Evolutionary conservation across 2,797 vertebrate genomes (phyloP).

Genomic region (Acanthurus leucopareius): DNA sequence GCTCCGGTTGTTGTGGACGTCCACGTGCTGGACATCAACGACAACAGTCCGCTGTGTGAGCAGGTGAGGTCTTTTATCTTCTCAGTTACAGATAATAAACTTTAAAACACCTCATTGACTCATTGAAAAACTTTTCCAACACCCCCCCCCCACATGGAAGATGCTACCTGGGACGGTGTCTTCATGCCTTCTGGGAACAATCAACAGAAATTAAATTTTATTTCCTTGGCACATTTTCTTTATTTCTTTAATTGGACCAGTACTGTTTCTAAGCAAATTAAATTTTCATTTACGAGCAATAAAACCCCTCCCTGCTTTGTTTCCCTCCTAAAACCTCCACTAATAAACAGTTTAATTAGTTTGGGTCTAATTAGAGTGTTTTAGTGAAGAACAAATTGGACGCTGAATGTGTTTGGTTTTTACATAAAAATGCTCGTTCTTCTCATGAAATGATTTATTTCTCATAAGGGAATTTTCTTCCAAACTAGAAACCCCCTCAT

Average conservation of each 20-base stretch:
- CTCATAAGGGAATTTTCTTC: neutral
- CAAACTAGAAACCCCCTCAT: neutral
- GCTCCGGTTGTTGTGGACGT: slow-evolving; percentile 89
- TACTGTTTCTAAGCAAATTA: neutral
- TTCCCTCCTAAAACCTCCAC: neutral
- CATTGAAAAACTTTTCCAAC: too few species aligned
- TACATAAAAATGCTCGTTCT: neutral
- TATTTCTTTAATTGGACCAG: neutral
- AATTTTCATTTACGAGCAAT: neutral
- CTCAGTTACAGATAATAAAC: neutral
- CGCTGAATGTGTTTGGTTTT: neutral
- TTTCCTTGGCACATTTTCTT: neutral
- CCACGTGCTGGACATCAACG: slow-evolving; percentile 95
- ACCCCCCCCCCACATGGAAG: neutral
- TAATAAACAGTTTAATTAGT: slow-evolving; percentile 1
- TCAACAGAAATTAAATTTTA: neutral
- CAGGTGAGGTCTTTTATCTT: slow-evolving; percentile 85
- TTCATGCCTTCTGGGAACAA: neutral
- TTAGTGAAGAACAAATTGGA: neutral
- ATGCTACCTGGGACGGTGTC: neutral
- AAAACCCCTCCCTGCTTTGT: neutral
- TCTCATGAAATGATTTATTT: neutral
- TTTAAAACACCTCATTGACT: neutral
- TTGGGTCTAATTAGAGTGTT: neutral
- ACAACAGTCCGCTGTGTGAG: slow-evolving; percentile 95